Base-by-base conservation (phyloP, 1,140 invertebrate species). In the Planococcus citri region DNA sequence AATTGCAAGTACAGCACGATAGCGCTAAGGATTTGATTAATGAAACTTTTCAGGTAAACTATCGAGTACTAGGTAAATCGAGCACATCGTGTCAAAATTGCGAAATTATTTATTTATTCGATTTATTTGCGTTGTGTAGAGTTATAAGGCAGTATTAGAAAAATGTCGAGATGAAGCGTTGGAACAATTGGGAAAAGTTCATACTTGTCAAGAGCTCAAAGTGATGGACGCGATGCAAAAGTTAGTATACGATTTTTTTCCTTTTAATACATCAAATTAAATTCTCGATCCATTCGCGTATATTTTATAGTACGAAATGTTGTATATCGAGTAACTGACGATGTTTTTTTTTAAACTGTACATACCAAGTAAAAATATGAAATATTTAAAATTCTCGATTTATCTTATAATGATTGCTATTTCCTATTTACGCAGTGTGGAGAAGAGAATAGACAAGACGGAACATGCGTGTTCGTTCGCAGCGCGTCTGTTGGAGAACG, bases 401-500 rank as follows among this genome's bases (percentile, higher is more conserved):
- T n/a, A n/a, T n/a, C n/a, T n/a, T n/a, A n/a, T n/a, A n/a, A n/a
- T n/a, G n/a, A n/a, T n/a, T n/a, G n/a, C n/a, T n/a, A n/a, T n/a
- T n/a, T n/a, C n/a, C n/a, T n/a, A n/a, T n/a, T n/a, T n/a, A n/a
- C n/a, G n/a, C n/a, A 83, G 81, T 71, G 82, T 94, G 64, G 87
- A 91, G 76, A 89, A 90, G 76, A 87, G 85, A 2, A 84, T 87
- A 72, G 90, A 88, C 71, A 88, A 86, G 74, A 88, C 95, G 71
- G 88, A 93, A 75, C 87, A 91, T 77, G 91, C 90, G 20, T 89
- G 87, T 73, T 87, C 88, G 73, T 95, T 94, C 75, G 87, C 90
- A 0, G 83, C 85, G 2, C 83, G 88, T 74, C 81, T 94, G 12
- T 77, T 93, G 41, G 86, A 91, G 68, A 85, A 90, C 75, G 91